Conservation (phyloP, 2,888 invertebrate genomes). For the Oasisia sp. region DNA sequence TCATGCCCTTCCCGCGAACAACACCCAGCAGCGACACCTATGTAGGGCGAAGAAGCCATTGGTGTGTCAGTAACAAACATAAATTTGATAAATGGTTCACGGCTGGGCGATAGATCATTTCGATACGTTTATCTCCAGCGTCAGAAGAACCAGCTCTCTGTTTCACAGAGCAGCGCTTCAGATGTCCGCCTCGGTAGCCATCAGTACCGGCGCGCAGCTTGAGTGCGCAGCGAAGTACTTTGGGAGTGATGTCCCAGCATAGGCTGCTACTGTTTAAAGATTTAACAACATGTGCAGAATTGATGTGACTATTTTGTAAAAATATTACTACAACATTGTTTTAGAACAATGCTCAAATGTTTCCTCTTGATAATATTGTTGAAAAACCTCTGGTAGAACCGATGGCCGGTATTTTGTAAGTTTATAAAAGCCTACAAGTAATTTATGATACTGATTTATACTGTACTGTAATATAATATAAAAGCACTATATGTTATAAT, state of each 20-base stretch:
- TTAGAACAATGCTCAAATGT: no score
- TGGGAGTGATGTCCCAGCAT: neutral
- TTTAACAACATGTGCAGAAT: neutral
- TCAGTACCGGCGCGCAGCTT: neutral
- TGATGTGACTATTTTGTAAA: no score
- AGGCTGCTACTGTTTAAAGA: neutral
- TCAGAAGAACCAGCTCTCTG: neutral
- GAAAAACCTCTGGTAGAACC: no score
- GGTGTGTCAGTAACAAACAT: neutral
- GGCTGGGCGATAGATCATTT: neutral
- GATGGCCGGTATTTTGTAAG: no score
- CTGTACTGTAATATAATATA: no score
- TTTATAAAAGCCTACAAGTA: no score
- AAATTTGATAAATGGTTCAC: neutral
- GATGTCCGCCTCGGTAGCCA: neutral
- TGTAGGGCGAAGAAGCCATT: conserved; percentile 8
- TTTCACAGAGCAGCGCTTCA: neutral
- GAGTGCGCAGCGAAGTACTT: neutral
- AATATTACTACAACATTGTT: no score
- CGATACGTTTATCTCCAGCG: neutral
- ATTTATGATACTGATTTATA: no score
- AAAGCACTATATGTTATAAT: no score
- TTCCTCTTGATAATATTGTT: no score
- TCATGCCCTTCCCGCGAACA: neutral
- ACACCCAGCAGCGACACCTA: neutral